Evolutionary conservation across 2,113 vertebrate genomes (phyloP), one percentile per base, ranked within the genome.

Genomic region (Catagonus wagneri): DNA sequence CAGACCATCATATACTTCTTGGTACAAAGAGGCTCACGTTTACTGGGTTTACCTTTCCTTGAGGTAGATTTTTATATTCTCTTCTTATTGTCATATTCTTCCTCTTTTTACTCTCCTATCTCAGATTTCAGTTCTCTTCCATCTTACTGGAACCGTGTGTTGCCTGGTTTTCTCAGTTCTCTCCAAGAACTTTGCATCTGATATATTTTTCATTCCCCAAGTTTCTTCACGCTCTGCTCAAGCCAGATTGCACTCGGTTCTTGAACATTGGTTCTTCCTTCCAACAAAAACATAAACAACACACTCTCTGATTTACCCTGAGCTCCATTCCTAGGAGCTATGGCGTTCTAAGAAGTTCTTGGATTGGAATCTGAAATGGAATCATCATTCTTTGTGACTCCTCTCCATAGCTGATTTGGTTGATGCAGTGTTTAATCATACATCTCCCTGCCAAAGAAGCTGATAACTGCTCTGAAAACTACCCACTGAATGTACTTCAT

Each of bases 221-320:
- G 17, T 83, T 34, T n/a, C 61, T 86, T 72, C 17, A 83, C 9
- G 72, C 34, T 61, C 34, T 72, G 39, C 6, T 92, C 36, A 54
- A 83, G 44, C 56, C 34, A 89, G 25, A 60, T 15, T 83, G 83
- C 75, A 14, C 65, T 95, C 44, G 60, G 32, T 36, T 92, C 56
- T 29, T 58, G 27, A 15, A 3, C 79, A 68, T 83, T 95, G 54
- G 9, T 65, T 89, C 87, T 97, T 93, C 25, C 52, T 54, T 69
- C 93, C 39, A 34, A 86, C 69, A 60, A 78, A 75, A 95, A 94
- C 61, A 93, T 66, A 89, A 88, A 95, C 44, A 85, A n/a, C 61
- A 83, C 63, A 74, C 84, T 95, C 34, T 83, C 75, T 63, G 54
- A n/a, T 32, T 96, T 54, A 66, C 83, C 83, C 83, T 92, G 34